Evolutionary conservation across 2,113 vertebrate species (phyloP).

Genomic region (Coturnix japonica): DNA sequence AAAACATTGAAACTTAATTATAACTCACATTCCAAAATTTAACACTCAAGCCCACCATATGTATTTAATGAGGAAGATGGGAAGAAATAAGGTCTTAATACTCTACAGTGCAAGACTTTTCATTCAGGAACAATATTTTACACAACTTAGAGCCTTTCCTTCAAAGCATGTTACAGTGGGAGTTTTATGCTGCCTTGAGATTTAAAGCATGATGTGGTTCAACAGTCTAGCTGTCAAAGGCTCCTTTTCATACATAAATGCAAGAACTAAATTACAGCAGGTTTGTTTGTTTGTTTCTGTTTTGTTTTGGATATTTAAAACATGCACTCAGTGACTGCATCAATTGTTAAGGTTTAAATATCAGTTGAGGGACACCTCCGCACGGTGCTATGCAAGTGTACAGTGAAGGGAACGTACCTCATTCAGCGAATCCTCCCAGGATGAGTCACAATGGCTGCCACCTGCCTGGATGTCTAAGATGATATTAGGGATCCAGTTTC

Average conservation of each 20-base stretch:
- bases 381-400: background rate
- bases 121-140: background rate
- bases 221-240: background rate
- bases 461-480: constrained; percentile 87
- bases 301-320: background rate
- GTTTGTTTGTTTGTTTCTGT: background rate
- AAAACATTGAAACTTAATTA: background rate
- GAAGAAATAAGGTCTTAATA: background rate
- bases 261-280: background rate
- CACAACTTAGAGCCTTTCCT: background rate
- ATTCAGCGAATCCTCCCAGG: constrained; percentile 83
- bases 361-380: background rate
- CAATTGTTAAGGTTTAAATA: background rate
- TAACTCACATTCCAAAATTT: background rate
- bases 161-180: background rate
- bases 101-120: background rate
- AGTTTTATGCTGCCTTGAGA: background rate
- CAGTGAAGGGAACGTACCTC: constrained; percentile 79
- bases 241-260: background rate
- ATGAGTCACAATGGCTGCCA: constrained; percentile 83
- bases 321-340: background rate
- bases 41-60: background rate
- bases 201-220: background rate
- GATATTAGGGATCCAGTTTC: constrained; percentile 76
- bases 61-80: background rate